These are phyloP conservation scores for Drosophila leonis DNA, from an alignment of 2,888 invertebrate species.

Conservation along the genomic window DNA sequence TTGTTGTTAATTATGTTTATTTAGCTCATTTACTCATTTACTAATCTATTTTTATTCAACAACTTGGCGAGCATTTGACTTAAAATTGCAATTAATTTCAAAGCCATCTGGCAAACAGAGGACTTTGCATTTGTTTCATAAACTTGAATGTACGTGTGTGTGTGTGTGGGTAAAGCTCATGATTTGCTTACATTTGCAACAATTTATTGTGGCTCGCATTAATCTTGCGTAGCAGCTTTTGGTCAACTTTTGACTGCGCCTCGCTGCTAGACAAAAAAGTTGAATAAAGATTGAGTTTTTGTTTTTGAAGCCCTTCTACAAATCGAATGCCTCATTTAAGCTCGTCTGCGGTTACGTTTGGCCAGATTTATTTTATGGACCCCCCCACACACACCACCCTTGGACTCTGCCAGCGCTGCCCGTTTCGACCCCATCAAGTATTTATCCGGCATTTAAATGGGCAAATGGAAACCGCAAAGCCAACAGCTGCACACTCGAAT, in stretches of 20 bases:
- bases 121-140: slow-evolving; percentile 6
- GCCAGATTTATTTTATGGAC: slow-evolving; percentile 41
- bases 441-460: slow-evolving; percentile 22
- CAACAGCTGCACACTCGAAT: slow-evolving; percentile 28
- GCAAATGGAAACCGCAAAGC: slow-evolving; percentile 41
- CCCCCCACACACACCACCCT: neutral
- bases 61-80: slow-evolving; percentile 28
- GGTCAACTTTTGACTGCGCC: slow-evolving; percentile 15
- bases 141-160: neutral
- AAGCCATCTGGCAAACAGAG: slow-evolving; percentile 22
- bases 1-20: slow-evolving; percentile 47
- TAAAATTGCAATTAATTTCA: slow-evolving; percentile 28
- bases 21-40: slow-evolving; percentile 47
- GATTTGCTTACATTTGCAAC: slow-evolving; percentile 13
- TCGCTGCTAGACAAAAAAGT: slow-evolving; percentile 2
- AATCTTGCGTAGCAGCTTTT: slow-evolving; percentile 14
- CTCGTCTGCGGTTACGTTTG: slow-evolving; percentile 45
- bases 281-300: slow-evolving; percentile 6
- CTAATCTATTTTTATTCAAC: slow-evolving; percentile 40
- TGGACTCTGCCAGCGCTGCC: neutral
- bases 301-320: slow-evolving; percentile 5
- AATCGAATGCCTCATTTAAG: slow-evolving; percentile 37
- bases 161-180: neutral
- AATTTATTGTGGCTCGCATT: slow-evolving; percentile 35
- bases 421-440: slow-evolving; percentile 4